phyloP scores from a whole-genome alignment of 2,797 vertebrate species.

The Cygnus olor region DNA sequence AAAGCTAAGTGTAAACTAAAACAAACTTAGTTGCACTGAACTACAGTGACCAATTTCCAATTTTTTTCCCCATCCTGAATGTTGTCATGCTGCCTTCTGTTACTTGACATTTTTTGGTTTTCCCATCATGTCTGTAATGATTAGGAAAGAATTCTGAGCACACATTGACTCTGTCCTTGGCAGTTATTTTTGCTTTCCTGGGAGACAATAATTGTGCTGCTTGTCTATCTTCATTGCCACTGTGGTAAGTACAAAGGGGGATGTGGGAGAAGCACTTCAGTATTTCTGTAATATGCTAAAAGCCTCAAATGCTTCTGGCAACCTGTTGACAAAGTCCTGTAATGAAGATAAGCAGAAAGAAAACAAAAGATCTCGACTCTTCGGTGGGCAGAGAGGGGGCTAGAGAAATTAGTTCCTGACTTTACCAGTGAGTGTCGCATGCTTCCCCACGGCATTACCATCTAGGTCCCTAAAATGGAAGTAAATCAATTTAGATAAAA shows the following conservation, averaged over 20 bases:
- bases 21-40: neutral
- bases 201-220: constrained; percentile 10
- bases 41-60: neutral
- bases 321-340: constrained; percentile 21
- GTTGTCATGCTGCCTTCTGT: constrained; percentile 27
- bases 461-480: neutral
- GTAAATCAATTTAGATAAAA: neutral
- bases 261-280: constrained; percentile 13
- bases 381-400: neutral
- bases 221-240: constrained; percentile 39
- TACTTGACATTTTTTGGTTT: constrained; percentile 45
- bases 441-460: neutral
- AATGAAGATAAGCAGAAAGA: neutral
- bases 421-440: neutral
- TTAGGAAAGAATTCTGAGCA: constrained; percentile 22
- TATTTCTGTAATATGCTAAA: constrained; percentile 8
- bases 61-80: neutral
- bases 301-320: constrained; percentile 32
- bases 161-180: constrained; percentile 35
- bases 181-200: constrained; percentile 50
- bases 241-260: neutral
- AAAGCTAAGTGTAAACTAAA: neutral
- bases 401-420: neutral
- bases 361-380: neutral
- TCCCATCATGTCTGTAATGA: constrained; percentile 15